Evolutionary conservation across 1,140 invertebrate genomes (phyloP).

Genomic region (Halesus radiatus): DNA sequence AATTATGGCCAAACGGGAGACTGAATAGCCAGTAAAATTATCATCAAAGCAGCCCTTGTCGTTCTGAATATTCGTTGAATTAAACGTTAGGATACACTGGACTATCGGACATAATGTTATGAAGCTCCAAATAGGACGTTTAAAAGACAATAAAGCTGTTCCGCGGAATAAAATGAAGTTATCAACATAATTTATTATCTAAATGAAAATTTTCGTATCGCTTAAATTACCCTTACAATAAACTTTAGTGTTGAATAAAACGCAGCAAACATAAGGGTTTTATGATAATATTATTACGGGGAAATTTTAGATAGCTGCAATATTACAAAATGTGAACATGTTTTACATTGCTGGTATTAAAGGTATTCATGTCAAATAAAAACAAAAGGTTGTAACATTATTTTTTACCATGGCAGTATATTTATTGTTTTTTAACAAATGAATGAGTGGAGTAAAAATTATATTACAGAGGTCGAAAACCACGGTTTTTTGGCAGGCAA

Average conservation of each 20-base stretch:
- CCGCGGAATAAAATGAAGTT: slow-evolving; percentile 21
- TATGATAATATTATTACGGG: background rate
- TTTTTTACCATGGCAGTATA: too few species aligned
- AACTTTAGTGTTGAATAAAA: slow-evolving; percentile 5
- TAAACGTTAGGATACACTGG: slow-evolving; percentile 32
- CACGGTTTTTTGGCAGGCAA: too few species aligned
- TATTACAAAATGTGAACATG: too few species aligned
- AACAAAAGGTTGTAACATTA: too few species aligned
- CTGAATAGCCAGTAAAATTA: slow-evolving; percentile 51
- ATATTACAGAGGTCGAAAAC: too few species aligned
- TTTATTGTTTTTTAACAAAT: too few species aligned
- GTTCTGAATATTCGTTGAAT: slow-evolving; percentile 29
- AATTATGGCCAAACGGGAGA: slow-evolving; percentile 48
- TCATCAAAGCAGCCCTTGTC: slow-evolving; percentile 32
- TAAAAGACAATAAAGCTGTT: slow-evolving; percentile 29
- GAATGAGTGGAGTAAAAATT: too few species aligned
- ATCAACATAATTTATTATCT: slow-evolving; percentile 15
- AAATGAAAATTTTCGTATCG: slow-evolving; percentile 23
- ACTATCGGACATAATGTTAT: background rate
- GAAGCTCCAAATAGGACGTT: background rate
- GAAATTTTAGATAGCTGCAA: background rate
- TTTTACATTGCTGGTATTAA: too few species aligned
- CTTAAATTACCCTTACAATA: background rate
- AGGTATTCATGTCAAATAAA: too few species aligned
- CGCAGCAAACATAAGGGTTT: background rate